Base-by-base conservation (phyloP, 1,140 invertebrate genomes). In the Eurosta solidaginis region DNA sequence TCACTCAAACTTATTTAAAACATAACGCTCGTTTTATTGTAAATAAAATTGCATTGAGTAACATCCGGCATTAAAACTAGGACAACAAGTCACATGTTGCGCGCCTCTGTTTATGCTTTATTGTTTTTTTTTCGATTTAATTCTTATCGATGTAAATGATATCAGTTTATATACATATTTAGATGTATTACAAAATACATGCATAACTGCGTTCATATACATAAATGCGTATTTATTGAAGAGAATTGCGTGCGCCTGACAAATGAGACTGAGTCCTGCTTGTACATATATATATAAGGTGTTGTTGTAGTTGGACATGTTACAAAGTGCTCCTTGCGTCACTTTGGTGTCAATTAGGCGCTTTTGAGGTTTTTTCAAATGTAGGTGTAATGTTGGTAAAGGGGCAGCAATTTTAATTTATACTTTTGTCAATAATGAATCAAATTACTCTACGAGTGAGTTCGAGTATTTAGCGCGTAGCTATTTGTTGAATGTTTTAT, bases 21-120 rank as follows among this genome's bases (percentile, higher is more conserved):
- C n/a, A n/a, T n/a, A n/a, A n/a, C n/a, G n/a, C n/a, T n/a, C n/a
- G 29, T 40, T 5, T 36, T 36, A 68, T 40, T 29, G 33, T 29
- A 29, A 68, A n/a, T 68, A 40, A 0, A 68, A 22, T 7, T 36
- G n/a, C 40, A 20, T 68, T 36, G 59, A 9, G n/a, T 17, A 36
- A 40, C 22, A 20, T 68, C 33, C 59, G 59, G 33, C 59, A 20
- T 40, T 6, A 68, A 68, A 68, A 40, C 59, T 68, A 68, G 59
- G 59, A 68, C 59, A 68, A 68, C 29, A 68, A 40, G 59, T 68
- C 59, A 68, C 59, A 68, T 68, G 59, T 68, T 68, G 59, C 59
- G 59, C 59, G 59, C 59, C 59, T 42, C 20, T 68, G 59, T 68
- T 68, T 68, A 68, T 68, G 59, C 17, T 33, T 10, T 1, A 2